Evolutionary conservation across 2,888 invertebrate genomes (phyloP).

Genomic region (Iphiclides podalirius): DNA sequence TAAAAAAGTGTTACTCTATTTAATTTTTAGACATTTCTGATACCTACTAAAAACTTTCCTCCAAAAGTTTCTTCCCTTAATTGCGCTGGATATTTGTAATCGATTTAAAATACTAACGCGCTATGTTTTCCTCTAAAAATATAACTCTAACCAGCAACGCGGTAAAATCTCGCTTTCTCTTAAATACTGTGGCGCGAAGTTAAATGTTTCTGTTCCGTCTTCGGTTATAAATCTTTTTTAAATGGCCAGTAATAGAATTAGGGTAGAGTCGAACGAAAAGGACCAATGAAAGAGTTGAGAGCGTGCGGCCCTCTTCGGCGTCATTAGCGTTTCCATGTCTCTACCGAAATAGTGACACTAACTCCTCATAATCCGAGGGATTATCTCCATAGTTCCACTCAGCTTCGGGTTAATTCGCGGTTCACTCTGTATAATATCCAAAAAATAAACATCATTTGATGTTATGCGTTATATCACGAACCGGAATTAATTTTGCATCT

Average conservation of each 20-base stretch:
- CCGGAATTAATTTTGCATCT: background rate
- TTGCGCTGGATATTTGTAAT: too few relatives aligned
- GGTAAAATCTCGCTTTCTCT: too few relatives aligned
- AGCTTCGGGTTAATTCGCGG: constrained; percentile 18
- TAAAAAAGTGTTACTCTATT: too few relatives aligned
- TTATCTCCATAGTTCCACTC: constrained; percentile 18
- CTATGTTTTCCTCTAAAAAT: too few relatives aligned
- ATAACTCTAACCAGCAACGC: too few relatives aligned
- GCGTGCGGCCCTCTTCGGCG: constrained; percentile 11
- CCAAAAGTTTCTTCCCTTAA: too few relatives aligned
- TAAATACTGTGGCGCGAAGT: too few relatives aligned
- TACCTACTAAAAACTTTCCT: too few relatives aligned
- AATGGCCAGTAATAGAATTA: constrained; percentile 21
- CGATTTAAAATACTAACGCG: too few relatives aligned
- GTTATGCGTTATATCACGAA: background rate
- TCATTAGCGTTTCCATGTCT: constrained; percentile 10
- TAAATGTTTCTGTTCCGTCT: constrained; percentile 9
- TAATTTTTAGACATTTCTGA: too few relatives aligned
- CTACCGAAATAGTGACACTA: constrained; percentile 21
- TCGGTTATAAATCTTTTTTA: constrained; percentile 20
- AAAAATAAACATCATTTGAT: constrained; percentile 5
- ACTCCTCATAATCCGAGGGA: constrained; percentile 18
- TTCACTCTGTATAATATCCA: constrained; percentile 13
- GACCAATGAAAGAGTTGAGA: constrained; percentile 19
- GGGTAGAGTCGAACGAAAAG: constrained; percentile 15